phyloP scores from a whole-genome alignment of 2,797 vertebrate species.

The Ataeniobius toweri region DNA sequence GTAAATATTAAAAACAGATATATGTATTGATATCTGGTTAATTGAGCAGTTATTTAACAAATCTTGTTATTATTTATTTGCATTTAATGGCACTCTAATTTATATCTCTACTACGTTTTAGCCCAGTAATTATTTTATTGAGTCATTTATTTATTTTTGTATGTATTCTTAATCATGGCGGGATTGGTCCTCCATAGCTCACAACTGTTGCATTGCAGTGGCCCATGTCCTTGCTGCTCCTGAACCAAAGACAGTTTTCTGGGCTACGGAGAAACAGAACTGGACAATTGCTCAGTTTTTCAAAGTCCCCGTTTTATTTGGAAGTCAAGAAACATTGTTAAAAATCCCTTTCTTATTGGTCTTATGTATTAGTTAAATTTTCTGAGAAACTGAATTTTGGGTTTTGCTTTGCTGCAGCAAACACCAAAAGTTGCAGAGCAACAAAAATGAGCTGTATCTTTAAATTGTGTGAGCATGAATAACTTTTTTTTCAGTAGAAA shows the following conservation, averaged over 20 bases:
- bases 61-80: too few relatives aligned
- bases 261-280: background rate
- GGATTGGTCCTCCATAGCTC: too few relatives aligned
- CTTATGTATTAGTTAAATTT: background rate
- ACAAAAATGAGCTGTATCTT: background rate
- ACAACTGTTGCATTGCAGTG: background rate
- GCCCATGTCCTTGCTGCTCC: background rate
- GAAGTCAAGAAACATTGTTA: background rate
- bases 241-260: background rate
- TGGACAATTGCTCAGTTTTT: background rate
- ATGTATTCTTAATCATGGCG: too few relatives aligned
- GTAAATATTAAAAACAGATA: too few relatives aligned
- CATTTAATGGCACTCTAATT: too few relatives aligned
- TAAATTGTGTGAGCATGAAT: background rate
- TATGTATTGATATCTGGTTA: too few relatives aligned
- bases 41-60: too few relatives aligned
- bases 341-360: background rate
- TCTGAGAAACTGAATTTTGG: background rate
- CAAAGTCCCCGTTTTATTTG: background rate
- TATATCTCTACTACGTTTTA: too few relatives aligned
- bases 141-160: too few relatives aligned
- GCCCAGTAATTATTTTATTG: too few relatives aligned
- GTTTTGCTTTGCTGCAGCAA: background rate
- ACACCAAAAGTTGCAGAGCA: background rate
- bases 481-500: background rate